These are phyloP conservation scores for Serilophus lunatus DNA, from an alignment of 2,113 vertebrate genomes.

Conservation along the genomic window DNA sequence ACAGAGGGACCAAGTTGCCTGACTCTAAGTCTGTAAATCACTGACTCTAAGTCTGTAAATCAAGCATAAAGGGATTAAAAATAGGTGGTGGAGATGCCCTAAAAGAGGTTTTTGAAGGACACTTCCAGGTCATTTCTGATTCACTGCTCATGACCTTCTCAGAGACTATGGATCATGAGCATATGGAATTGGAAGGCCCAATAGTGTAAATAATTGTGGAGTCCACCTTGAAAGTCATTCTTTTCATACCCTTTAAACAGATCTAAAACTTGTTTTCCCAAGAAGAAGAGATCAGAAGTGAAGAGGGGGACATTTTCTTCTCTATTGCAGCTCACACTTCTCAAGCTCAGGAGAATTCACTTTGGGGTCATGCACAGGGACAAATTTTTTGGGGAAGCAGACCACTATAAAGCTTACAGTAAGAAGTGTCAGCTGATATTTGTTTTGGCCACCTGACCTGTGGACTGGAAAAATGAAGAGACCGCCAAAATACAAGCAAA, in stretches of 20 bases:
- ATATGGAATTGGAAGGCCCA: background rate
- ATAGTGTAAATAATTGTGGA: background rate
- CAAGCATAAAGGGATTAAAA: too few relatives aligned
- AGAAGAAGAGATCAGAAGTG: background rate
- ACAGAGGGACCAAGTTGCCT: background rate
- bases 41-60: background rate
- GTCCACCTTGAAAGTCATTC: background rate
- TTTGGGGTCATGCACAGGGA: background rate
- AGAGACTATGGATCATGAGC: background rate
- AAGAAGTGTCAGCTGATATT: background rate
- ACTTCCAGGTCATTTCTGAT: background rate
- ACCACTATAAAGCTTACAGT: background rate
- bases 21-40: background rate
- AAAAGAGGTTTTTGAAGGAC: background rate
- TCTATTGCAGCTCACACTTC: background rate
- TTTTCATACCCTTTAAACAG: background rate
- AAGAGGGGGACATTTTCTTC: background rate
- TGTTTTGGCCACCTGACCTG: background rate
- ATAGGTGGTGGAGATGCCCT: background rate
- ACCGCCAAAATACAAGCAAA: conserved; percentile 10
- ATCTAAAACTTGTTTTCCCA: background rate
- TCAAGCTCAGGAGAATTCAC: background rate
- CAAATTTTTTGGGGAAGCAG: background rate
- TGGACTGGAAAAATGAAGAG: background rate
- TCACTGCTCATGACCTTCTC: background rate